These are phyloP conservation scores for Heliconius ismenius DNA, from an alignment of 2,888 invertebrate species.

Conservation along the genomic window DNA sequence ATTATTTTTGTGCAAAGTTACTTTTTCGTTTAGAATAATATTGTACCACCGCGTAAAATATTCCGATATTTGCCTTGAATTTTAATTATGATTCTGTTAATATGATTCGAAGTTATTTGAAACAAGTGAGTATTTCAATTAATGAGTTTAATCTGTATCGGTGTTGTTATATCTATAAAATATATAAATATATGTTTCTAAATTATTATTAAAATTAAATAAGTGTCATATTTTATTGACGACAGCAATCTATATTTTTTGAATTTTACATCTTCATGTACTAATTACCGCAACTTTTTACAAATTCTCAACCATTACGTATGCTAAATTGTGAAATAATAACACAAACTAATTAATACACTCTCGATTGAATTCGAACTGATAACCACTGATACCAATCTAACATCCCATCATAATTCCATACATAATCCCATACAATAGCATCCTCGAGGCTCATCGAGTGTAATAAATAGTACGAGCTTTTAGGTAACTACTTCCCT, in stretches of 20 bases:
- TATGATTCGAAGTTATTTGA: slow-evolving; percentile 9
- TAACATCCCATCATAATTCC: neutral
- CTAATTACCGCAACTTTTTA: no score
- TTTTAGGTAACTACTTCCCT: slow-evolving; percentile 39
- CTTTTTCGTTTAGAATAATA: neutral
- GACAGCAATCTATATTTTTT: no score
- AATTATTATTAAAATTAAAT: no score
- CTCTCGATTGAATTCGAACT: no score
- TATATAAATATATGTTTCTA: neutral
- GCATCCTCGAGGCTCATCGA: slow-evolving; percentile 15
- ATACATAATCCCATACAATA: slow-evolving; percentile 12
- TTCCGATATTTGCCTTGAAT: slow-evolving; percentile 5
- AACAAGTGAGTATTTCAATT: slow-evolving; percentile 1
- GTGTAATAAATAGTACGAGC: slow-evolving; percentile 39
- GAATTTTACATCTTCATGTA: no score
- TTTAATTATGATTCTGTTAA: slow-evolving; percentile 5
- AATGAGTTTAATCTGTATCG: neutral
- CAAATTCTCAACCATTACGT: no score
- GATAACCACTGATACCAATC: neutral
- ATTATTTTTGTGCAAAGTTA: no score
- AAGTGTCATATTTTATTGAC: no score
- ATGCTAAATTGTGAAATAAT: no score
- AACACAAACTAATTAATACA: no score
- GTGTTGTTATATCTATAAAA: neutral
- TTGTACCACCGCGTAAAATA: neutral